Evolutionary conservation across 2,113 vertebrate genomes (phyloP), one percentile per base, ranked within the genome.

Genomic region (Atlantisia rogersi): DNA sequence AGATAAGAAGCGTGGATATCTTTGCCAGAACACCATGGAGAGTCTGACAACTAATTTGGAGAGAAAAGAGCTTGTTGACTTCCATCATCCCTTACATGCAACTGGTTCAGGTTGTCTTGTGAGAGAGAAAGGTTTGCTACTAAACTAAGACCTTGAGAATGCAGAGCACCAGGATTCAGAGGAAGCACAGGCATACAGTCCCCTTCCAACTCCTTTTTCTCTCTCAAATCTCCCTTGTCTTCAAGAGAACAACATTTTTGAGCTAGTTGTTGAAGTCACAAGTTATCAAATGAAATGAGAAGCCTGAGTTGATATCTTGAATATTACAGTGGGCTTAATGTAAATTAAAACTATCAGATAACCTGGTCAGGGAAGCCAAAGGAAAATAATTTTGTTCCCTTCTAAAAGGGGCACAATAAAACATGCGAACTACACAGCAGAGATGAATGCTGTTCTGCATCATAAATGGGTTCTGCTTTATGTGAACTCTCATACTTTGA

Each of bases 161-260:
- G 20, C 4, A 55, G 15, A 40, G 1, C 22, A 75, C 9, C 25
- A 37, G 46, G 10, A 73, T 39, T 68, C 15, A 7, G 3, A 42
- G 26, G 3, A 81, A 15, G 6, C 2, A 64, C 9, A 0, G 2
- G 1, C 1, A 0, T 44, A 59, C 12, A 39, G 28, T 58, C 9
- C 18, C 19, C 5, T 84, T 87, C 42, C 12, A 76, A 39, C 5
- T 46, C 22, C 29, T 4, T 75, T 91, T 87, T 63, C 18, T 78
- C 29, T 75, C 11, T 32, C 9, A 64, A 19, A 48, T 52, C 6
- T 75, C 16, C 15, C 32, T 68, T 0, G 0, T 35, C 65, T 67
- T 86, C 16, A 75, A 81, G 9, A 60, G 7, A 75, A 15, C 8
- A 69, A 40, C 6, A 7, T 70, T 70, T 77, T 63, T 59, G 32